Evolutionary conservation across 1,140 invertebrate species (phyloP).

Genomic region (Pseudachorutes palmiensis): DNA sequence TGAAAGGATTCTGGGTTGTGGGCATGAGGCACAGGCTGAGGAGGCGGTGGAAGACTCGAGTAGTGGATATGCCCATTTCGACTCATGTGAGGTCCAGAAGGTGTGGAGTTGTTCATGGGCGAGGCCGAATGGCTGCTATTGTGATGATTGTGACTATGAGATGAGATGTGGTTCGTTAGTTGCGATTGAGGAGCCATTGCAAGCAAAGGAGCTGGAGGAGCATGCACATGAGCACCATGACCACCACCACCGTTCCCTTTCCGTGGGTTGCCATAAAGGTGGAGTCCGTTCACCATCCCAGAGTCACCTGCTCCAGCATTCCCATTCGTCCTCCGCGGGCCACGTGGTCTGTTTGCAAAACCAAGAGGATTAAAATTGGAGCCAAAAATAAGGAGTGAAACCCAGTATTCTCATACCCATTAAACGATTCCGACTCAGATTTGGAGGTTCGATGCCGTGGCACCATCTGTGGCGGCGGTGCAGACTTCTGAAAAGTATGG

Average conservation of each 20-base stretch:
- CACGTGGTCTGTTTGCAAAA: too few relatives aligned
- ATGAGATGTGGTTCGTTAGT: constrained; percentile 19
- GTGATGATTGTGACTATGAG: constrained; percentile 30
- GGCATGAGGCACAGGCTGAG: constrained; percentile 33
- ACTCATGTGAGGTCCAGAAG: constrained; percentile 11
- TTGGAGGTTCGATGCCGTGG: constrained; percentile 34
- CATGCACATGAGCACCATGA: neutral
- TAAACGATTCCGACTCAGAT: constrained; percentile 31
- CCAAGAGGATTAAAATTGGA: neutral
- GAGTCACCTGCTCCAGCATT: constrained; percentile 4
- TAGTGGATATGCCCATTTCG: constrained; percentile 29
- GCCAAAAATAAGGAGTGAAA: neutral
- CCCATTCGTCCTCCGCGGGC: constrained; percentile 16
- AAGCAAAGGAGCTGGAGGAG: constrained; percentile 22
- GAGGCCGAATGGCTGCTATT: constrained; percentile 17
- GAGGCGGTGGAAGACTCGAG: constrained; percentile 16
- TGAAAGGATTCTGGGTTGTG: constrained; percentile 24
- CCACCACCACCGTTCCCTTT: constrained; percentile 10
- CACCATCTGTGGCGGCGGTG: constrained; percentile 22
- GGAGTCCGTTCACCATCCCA: neutral
- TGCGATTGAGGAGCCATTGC: constrained; percentile 23
- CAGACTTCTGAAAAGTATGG: constrained; percentile 43
- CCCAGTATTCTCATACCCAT: constrained; percentile 28
- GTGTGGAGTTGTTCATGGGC: constrained; percentile 14
- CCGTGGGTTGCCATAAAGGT: constrained; percentile 2